These are phyloP conservation scores for Zele albiditarsus DNA, from an alignment of 2,888 invertebrate species.

Conservation along the genomic window DNA sequence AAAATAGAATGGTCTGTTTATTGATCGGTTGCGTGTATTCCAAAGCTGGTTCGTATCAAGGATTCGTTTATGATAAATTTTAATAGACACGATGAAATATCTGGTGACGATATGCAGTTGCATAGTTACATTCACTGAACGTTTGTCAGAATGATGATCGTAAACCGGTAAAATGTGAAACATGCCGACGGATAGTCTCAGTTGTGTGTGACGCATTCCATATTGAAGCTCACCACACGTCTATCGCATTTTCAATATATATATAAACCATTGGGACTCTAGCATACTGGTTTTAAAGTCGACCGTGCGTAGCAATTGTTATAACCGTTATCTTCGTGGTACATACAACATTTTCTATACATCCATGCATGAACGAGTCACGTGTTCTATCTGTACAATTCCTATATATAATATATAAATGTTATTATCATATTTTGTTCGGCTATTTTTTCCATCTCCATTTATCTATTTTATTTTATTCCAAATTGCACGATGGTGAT, in stretches of 20 bases:
- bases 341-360: constrained; percentile 5
- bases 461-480: background rate
- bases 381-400: background rate
- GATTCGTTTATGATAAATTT: background rate
- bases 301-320: constrained; percentile 43
- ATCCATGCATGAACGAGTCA: background rate
- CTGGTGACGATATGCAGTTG: background rate
- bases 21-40: background rate
- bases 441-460: background rate
- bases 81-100: background rate
- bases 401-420: background rate
- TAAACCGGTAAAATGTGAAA: constrained; percentile 25
- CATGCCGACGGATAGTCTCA: background rate
- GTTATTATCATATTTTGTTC: no score
- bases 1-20: background rate
- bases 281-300: constrained; percentile 3
- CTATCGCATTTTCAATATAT: constrained; percentile 10
- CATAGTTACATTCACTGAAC: background rate
- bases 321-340: constrained; percentile 35
- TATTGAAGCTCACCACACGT: background rate
- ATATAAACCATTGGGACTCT: background rate
- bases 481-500: background rate
- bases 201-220: constrained; percentile 18
- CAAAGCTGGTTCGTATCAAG: no score
- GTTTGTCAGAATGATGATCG: constrained; percentile 18